Conservation (phyloP, 1,140 invertebrate species). For the Hyphantria cunea region DNA sequence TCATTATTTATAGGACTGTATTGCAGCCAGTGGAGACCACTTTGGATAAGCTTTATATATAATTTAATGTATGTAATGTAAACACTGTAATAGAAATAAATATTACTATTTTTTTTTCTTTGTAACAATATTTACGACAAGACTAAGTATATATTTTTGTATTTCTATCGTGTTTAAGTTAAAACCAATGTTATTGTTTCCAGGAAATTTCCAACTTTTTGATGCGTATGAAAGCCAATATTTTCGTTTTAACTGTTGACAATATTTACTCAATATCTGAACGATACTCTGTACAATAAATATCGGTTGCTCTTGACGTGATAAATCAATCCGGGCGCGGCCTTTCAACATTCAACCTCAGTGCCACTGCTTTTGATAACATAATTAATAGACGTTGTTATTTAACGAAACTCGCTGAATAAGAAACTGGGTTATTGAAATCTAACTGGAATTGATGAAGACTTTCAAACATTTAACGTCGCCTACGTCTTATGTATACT, state of each 20-base stretch:
- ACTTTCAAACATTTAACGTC: constrained; percentile 17
- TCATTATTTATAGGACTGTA: no score
- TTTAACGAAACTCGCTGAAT: constrained; percentile 57
- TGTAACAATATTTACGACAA: no score
- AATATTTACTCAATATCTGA: constrained; percentile 7
- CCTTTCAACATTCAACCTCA: constrained; percentile 40
- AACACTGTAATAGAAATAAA: no score
- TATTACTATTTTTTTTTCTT: no score
- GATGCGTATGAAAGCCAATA: no score
- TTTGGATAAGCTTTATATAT: no score
- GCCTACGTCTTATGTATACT: constrained; percentile 22
- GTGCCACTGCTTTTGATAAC: constrained; percentile 44
- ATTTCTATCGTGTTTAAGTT: no score
- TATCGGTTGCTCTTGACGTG: constrained; percentile 13
- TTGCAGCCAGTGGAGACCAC: no score
- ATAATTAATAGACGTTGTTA: constrained; percentile 63
- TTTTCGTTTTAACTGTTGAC: not conserved
- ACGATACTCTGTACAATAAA: constrained; percentile 15
- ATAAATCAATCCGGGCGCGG: constrained; percentile 46
- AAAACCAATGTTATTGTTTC: no score
- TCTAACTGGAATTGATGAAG: constrained; percentile 62
- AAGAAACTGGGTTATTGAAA: constrained; percentile 64
- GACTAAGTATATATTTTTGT: no score
- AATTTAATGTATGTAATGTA: no score
- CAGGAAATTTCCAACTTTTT: no score